Percentiles rank a stretch among this genome's conserved stretches.
phyloP scores from a whole-genome alignment of 2,888 invertebrate species.

The Rhagonycha lutea region DNA sequence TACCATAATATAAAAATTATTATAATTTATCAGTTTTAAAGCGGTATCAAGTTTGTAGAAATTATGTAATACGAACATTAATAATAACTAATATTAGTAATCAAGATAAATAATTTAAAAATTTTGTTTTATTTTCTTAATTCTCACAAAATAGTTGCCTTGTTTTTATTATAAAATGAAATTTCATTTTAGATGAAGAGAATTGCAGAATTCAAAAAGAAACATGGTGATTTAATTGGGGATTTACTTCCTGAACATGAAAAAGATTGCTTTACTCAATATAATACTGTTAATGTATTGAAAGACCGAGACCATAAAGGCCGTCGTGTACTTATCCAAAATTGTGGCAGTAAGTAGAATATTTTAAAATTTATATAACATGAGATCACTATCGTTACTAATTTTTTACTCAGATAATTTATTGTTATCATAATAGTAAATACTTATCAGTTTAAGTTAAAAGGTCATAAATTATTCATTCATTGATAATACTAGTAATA shows the following conservation, averaged over 20 bases:
- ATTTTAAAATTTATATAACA: not conserved
- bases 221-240: slow-evolving; percentile 66
- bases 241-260: slow-evolving; percentile 72
- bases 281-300: slow-evolving; percentile 77
- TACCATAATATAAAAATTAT: not conserved
- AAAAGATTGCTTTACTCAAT: slow-evolving; percentile 67
- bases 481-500: not conserved
- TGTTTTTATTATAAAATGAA: not conserved
- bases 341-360: slow-evolving; percentile 66
- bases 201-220: slow-evolving; percentile 75
- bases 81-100: not conserved
- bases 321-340: slow-evolving; percentile 74
- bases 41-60: not conserved
- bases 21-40: not conserved
- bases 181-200: slow-evolving; percentile 69
- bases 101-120: not conserved
- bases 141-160: not conserved
- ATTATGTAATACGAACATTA: not conserved
- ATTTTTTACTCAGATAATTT: not conserved
- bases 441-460: not conserved
- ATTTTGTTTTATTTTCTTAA: not conserved
- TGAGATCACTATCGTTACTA: not conserved
- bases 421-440: too few species aligned
- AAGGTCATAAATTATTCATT: not conserved
- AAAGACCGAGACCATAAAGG: slow-evolving; percentile 76